A percentile compares a stretch with the other conserved stretches of the same genome.
phyloP scores from a whole-genome alignment of 2,113 vertebrate genomes.

The Anoura caudifer region DNA sequence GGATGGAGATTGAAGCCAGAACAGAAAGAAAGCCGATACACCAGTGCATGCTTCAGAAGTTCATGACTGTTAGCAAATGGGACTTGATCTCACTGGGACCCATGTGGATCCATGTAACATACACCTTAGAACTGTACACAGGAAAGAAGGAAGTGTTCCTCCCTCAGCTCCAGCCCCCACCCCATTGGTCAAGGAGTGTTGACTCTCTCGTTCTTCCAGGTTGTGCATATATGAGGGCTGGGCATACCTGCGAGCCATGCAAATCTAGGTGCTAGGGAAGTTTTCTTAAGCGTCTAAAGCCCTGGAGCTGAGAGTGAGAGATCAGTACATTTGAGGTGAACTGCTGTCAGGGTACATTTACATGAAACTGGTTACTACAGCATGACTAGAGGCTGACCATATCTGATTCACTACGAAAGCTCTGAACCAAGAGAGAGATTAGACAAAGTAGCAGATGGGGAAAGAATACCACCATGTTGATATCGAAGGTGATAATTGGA shows the following conservation, averaged over 20 bases:
- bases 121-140: background rate
- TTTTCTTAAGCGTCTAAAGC: background rate
- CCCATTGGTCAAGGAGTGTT: background rate
- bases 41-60: background rate
- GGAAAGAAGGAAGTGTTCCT: background rate
- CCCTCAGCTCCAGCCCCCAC: background rate
- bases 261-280: background rate
- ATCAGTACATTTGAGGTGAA: background rate
- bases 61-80: background rate
- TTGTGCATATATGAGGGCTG: background rate
- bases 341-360: background rate
- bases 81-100: background rate
- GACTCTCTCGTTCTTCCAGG: background rate
- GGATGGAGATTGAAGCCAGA: background rate
- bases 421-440: background rate
- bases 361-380: background rate
- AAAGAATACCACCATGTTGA: background rate
- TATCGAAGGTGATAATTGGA: background rate
- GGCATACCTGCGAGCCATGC: rapidly evolving
- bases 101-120: background rate
- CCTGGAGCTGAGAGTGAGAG: background rate
- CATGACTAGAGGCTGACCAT: background rate
- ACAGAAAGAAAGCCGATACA: background rate
- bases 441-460: background rate
- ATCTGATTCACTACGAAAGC: background rate